Evolutionary conservation across 2,888 invertebrate genomes (phyloP), one percentile per base, ranked within the genome.

Genomic region (Xylocampa areola): DNA sequence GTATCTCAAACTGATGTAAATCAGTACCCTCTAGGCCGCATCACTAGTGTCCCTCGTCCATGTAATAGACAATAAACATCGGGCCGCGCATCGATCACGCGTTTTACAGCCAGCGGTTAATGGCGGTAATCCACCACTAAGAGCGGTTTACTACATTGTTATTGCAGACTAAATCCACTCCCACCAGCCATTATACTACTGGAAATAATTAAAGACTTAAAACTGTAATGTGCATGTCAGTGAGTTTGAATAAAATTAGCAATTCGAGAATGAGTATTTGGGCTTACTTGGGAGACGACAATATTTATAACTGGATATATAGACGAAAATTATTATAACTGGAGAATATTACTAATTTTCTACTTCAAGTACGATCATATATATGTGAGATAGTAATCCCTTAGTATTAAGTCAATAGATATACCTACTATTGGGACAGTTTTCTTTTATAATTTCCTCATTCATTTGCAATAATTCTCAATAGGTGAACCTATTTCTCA

Each of bases 71-170:
- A 84, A 83, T 86, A 87, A 89, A 85, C 85, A 86, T 85, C 59
- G 79, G 80, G 83, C 81, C 73, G 83, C 75, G 84, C 88, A 88
- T 90, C 89, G 87, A 92, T 91, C 90, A 89, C 81, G 74, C 84
- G 87, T 84, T 91, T 91, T 91, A 92, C 88, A 87, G 82, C 91
- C 84, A 76, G 39, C 79, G 81, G 87, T 88, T 92, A 91, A 93
- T 90, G 85, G 85, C 88, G 85, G 91, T 92, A 92, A 92, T 92
- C 90, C 90, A 84, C 86, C 83, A 83, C 86, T 86, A 85, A 88
- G 85, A 82, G 78, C 82, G 85, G 85, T 90, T 90, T 90, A 90
- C 84, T 85, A 82, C 86, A 77, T 77, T 80, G 83, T 88, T 84
- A 88, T 85, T 83, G 82, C 85, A 77, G 79, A 71, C 80, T 81